Conservation (phyloP, 1,140 invertebrate species). For the Planococcus citri region DNA sequence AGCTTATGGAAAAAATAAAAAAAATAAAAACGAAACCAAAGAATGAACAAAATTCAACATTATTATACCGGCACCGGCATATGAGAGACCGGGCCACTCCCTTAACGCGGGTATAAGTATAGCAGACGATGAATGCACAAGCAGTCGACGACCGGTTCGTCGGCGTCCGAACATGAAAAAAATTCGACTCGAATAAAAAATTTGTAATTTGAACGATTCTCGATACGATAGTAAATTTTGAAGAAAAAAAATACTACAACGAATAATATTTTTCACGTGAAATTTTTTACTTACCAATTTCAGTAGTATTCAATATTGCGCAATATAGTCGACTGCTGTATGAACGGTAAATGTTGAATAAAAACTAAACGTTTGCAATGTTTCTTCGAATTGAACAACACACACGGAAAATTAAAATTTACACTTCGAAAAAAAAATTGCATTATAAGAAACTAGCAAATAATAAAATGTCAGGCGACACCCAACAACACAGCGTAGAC, state of each 20-base stretch:
- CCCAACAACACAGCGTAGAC: constrained; percentile 5
- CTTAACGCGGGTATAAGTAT: not conserved
- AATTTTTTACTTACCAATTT: not conserved
- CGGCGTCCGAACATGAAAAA: too few relatives aligned
- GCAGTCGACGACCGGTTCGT: too few relatives aligned
- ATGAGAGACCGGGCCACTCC: not conserved
- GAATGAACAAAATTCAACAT: too few relatives aligned
- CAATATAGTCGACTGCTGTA: not conserved
- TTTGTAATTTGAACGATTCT: too few relatives aligned
- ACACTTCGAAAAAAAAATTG: not conserved
- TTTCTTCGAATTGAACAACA: constrained; percentile 3
- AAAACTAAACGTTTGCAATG: not conserved
- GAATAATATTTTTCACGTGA: not conserved
- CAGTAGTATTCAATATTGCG: not conserved
- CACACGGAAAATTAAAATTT: not conserved
- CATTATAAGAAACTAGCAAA: not conserved
- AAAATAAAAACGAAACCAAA: not conserved
- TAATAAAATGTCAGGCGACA: not conserved
- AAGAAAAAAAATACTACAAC: too few relatives aligned
- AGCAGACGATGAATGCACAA: too few relatives aligned
- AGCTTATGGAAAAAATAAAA: too few relatives aligned
- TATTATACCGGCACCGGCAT: not conserved
- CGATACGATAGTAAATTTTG: too few relatives aligned
- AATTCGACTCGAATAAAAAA: too few relatives aligned
- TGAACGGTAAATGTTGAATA: not conserved